These are phyloP conservation scores for Campodea augens DNA, from an alignment of 1,140 invertebrate species.

Conservation along the genomic window DNA sequence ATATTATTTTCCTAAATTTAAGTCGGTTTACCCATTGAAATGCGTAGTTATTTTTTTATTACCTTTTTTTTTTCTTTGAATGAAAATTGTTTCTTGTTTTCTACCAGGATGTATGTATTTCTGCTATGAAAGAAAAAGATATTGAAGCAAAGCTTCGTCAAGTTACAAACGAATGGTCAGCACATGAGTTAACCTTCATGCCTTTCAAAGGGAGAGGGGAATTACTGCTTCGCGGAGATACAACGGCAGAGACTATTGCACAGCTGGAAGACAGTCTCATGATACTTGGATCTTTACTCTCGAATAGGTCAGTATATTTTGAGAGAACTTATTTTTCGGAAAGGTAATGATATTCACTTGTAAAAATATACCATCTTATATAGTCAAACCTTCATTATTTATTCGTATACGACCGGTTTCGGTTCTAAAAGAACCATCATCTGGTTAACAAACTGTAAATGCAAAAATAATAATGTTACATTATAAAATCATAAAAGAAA, in stretches of 20 bases:
- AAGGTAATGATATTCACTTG: too few species aligned
- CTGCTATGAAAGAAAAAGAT: constrained; percentile 93
- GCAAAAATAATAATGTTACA: too few species aligned
- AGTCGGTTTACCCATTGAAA: too few species aligned
- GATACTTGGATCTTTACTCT: constrained; percentile 79
- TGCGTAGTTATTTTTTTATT: too few species aligned
- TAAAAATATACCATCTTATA: too few species aligned
- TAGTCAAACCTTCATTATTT: too few species aligned
- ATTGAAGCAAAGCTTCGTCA: constrained; percentile 89
- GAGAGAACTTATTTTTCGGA: background rate
- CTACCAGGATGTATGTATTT: constrained; percentile 79
- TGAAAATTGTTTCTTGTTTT: constrained; percentile 3
- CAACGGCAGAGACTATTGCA: constrained; percentile 83
- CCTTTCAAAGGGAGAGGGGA: constrained; percentile 90
- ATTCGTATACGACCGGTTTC: too few species aligned
- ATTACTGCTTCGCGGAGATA: constrained; percentile 73
- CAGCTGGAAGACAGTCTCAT: constrained; percentile 89
- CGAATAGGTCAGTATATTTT: constrained; percentile 52
- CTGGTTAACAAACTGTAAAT: too few species aligned
- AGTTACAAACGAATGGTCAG: constrained; percentile 88
- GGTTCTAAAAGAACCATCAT: too few species aligned
- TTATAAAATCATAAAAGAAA: too few species aligned
- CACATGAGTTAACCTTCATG: constrained; percentile 81
- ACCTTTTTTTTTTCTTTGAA: too few species aligned
- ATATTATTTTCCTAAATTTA: too few species aligned